These are phyloP conservation scores for Napeogenes inachia DNA, from an alignment of 2,888 invertebrate genomes.

Conservation along the genomic window DNA sequence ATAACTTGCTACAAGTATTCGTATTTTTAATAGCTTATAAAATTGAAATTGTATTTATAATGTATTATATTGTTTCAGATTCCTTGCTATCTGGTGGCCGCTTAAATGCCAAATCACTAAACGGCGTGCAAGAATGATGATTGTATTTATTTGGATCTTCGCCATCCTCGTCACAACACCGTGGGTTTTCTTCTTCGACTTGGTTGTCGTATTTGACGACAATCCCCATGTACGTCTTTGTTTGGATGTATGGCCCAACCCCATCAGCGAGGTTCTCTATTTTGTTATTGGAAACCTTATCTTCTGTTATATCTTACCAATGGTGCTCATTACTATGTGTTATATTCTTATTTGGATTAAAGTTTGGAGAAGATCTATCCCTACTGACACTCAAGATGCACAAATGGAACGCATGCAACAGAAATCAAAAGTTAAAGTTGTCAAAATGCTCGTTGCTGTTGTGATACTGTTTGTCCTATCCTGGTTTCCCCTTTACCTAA, in stretches of 20 bases:
- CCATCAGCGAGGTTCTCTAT: constrained; percentile 87
- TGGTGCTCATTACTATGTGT: constrained; percentile 93
- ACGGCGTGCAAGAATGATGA: constrained; percentile 90
- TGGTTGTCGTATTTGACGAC: constrained; percentile 84
- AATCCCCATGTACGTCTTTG: constrained; percentile 86
- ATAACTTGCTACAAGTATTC: no score
- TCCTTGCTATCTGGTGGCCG: constrained; percentile 97
- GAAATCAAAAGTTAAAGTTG: constrained; percentile 95
- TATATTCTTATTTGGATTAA: constrained; percentile 95
- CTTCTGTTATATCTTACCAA: constrained; percentile 93
- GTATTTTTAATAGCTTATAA: no score
- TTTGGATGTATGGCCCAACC: constrained; percentile 91
- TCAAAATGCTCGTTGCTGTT: constrained; percentile 95
- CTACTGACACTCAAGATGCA: constrained; percentile 93
- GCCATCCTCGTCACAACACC: constrained; percentile 91
- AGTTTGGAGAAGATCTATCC: constrained; percentile 91
- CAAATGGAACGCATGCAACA: constrained; percentile 95
- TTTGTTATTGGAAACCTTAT: constrained; percentile 93
- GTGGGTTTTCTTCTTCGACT: constrained; percentile 93
- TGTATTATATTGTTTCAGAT: constrained; percentile 81
- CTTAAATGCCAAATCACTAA: constrained; percentile 94
- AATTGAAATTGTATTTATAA: neutral
- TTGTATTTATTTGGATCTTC: constrained; percentile 92
- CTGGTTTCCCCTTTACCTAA: constrained; percentile 94
- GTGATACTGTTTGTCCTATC: constrained; percentile 95